Base-by-base conservation (phyloP, 2,888 invertebrate species). In the Brassicogethes aeneus region DNA sequence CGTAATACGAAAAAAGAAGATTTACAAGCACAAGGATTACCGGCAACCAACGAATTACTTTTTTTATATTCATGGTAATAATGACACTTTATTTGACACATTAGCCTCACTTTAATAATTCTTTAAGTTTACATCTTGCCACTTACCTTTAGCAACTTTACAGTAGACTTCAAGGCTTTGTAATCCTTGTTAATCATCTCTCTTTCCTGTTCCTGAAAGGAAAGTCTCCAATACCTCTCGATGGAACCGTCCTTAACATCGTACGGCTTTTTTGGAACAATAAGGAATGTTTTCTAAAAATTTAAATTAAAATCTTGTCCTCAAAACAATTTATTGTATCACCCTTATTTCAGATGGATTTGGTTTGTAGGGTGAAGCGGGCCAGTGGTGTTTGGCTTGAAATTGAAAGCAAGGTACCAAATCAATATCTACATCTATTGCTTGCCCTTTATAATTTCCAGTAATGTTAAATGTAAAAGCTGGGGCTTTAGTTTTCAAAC, bases 391-490 rank as follows among this genome's bases (percentile, higher is more conserved):
- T 23, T 23, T 5, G 3, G 46, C 45, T 5, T 30, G 39, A 44
- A 64, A 62, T 17, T 52, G 40, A 39, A 66, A 63, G 39, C 61
- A 64, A 2, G 62, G 60, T 2, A 65, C 64, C 12, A 65, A 46
- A 45, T 59, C 58, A 10, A 56, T 43, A 33, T 55, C 53, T 44
- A 79, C 60, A 1, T 46, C 43, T 33, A 69, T 66, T 13, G 59
- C 47, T 2, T 59, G 36, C 2, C 44, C 43, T 30, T 31, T 16
- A 16, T 45, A 40, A n/a, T 40, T 39, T 2, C 51, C 54, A 7
- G 33, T 40, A 10, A 77, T 53, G 41, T 62, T 64, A 3, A 78
- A 48, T 0, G 76, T 79, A 51, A 73, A 74, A 2, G 79, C 78
- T 0, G 79, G 79, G 0, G 75, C 76, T 0, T 69, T 64, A 48